A percentile compares a stretch with the other conserved stretches of the same genome.
Evolutionary conservation across 2,113 vertebrate genomes (phyloP).

Genomic region (Morone saxatilis): DNA sequence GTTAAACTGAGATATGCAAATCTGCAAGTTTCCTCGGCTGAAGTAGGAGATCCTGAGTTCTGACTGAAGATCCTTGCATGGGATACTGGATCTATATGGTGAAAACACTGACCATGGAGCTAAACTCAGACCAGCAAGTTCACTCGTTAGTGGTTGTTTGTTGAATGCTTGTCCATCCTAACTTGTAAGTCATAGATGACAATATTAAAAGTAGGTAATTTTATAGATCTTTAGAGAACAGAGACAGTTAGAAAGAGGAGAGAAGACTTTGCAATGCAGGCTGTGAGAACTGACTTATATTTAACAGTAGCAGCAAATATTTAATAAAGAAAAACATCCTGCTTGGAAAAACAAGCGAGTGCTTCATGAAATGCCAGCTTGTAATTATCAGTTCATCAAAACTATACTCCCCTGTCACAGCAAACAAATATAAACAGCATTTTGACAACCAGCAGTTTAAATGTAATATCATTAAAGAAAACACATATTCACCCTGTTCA

Average conservation of each 20-base stretch:
- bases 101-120: no score
- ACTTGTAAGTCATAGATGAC: not conserved
- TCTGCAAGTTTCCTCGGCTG: not conserved
- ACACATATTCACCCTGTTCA: not conserved
- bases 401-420: not conserved
- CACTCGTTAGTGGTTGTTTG: not conserved
- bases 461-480: not conserved
- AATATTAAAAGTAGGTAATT: no score
- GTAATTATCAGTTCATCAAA: not conserved
- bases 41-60: conserved; percentile 3
- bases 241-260: not conserved
- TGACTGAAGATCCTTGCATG: not conserved
- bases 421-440: not conserved
- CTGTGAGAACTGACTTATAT: not conserved
- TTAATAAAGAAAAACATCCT: not conserved
- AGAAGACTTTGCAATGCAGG: not conserved
- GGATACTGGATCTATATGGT: no score
- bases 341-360: not conserved
- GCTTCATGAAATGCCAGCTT: not conserved
- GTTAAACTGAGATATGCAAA: conserved; percentile 19
- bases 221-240: no score
- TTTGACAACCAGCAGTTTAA: not conserved
- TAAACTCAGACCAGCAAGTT: no score
- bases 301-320: not conserved
- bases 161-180: not conserved